Evolutionary conservation across 2,113 vertebrate species (phyloP), one percentile per base, ranked within the genome.

Genomic region (Lepidothrix coronata): DNA sequence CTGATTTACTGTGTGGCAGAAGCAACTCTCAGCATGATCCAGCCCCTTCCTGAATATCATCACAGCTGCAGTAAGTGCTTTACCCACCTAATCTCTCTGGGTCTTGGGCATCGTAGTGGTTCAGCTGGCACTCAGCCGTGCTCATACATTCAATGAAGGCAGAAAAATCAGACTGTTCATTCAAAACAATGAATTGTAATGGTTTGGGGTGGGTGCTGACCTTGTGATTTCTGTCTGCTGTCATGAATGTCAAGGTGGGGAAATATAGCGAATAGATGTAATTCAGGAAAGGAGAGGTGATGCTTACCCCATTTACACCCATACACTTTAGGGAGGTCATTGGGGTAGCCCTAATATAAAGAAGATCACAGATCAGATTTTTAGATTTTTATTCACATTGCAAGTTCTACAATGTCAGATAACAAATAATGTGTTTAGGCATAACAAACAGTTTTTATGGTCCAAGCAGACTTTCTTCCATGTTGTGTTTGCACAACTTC

Each of bases 61-160:
- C 76, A 37, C 57, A 76, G 87, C 78, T 95, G 82, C 68, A 78
- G 48, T 41, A 33, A 0, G 1, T 78, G 61, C 72, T 75, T 63
- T 81, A 83, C 35, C 67, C 57, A 62, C 74, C 54, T 5, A 39
- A 71, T 84, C 61, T 94, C 51, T 39, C 72, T 58, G 65, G 48
- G 75, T 67, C 44, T 17, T 62, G 51, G 85, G 61, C 52, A 66
- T 63, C 0, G 0, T 9, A 71, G 65, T 41, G 75, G 78, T 89
- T 89, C 84, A 88, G 43, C 67, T 92, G 95, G 81, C 61, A 73
- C 59, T 93, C 83, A 95, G 87, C 73, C 79, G 19, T n/a, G 65
- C 35, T 89, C 52, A 24, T 15, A 37, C 44, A 44, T 33, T 35
- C 68, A 90, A 57, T 11, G 31, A 79, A 91, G 62, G 61, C 62